Evolutionary conservation across 1,140 invertebrate species (phyloP), one percentile per base, ranked within the genome.

Genomic region (Homalodisca vitripennis): DNA sequence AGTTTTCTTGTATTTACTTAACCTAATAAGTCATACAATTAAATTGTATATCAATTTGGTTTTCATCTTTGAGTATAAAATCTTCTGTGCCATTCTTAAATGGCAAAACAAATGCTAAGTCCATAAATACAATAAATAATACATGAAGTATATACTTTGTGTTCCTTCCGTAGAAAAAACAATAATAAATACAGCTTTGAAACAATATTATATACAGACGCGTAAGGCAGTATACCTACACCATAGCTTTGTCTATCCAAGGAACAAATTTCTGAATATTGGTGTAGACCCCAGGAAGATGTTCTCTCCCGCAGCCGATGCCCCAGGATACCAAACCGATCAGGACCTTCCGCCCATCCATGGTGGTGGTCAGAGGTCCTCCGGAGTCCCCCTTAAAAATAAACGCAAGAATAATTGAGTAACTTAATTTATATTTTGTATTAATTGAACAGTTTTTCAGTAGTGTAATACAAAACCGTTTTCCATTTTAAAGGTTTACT

Each of bases 301-400:
- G 92, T 77, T 95, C 92, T 17, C 93, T 82, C 3, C 93, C 93
- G 73, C 93, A 95, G 17, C 93, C 93, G 70, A 95, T 94, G 47
- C 93, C 93, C 93, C 93, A 95, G 0, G 92, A 94, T 0, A 96
- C 94, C 0, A 96, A 82, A 2, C 94, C 93, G 22, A 94, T 93
- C 1, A 95, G 82, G 12, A 91, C 92, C 78, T 89, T 90, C 34
- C 92, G 85, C 0, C 92, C 92, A 62, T 94, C 92, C 48, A 92
- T 81, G 12, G 90, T 87, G 77, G 92, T 86, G 0, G 92, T 93
- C 12, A 95, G 80, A 1, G 92, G 92, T 6, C 93, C 92, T 41
- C 92, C 92, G 0, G 90, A 92, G 76, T 94, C 92, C 0, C 92
- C 91, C 84, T 92, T 10, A 6, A 41, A 6, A 41, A 17, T 41